These are phyloP conservation scores for Slavum lentiscoides DNA, from an alignment of 2,888 invertebrate genomes.

Conservation along the genomic window DNA sequence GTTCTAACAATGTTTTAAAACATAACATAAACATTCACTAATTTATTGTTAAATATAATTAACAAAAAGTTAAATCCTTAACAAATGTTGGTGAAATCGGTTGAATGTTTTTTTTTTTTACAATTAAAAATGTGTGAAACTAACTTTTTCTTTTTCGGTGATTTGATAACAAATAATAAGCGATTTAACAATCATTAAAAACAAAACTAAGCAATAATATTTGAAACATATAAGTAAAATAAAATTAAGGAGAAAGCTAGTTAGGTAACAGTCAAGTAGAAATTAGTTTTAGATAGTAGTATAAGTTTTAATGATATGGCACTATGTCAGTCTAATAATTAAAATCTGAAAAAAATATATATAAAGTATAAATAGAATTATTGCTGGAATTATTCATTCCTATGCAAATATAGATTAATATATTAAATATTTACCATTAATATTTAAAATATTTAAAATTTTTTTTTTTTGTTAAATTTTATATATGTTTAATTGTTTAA, in stretches of 20 bases:
- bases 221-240: not conserved
- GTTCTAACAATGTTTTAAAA: not conserved
- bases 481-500: no score
- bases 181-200: constrained; percentile 9
- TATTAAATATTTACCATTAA: not conserved
- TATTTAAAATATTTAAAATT: not conserved
- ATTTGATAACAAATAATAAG: not conserved
- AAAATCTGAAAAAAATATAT: constrained; percentile 42
- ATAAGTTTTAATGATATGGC: constrained; percentile 48
- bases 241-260: not conserved
- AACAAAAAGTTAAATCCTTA: no score
- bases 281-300: constrained; percentile 4
- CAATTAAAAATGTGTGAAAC: constrained; percentile 2
- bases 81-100: no score
- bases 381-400: not conserved
- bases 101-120: not conserved
- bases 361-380: not conserved
- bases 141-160: not conserved
- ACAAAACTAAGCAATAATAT: not conserved
- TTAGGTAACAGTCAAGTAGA: not conserved
- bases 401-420: not conserved
- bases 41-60: no score
- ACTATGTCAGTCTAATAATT: constrained; percentile 49
- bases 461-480: not conserved
- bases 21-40: not conserved